phyloP scores from a whole-genome alignment of 2,888 invertebrate species.

The Orthosia gracilis region DNA sequence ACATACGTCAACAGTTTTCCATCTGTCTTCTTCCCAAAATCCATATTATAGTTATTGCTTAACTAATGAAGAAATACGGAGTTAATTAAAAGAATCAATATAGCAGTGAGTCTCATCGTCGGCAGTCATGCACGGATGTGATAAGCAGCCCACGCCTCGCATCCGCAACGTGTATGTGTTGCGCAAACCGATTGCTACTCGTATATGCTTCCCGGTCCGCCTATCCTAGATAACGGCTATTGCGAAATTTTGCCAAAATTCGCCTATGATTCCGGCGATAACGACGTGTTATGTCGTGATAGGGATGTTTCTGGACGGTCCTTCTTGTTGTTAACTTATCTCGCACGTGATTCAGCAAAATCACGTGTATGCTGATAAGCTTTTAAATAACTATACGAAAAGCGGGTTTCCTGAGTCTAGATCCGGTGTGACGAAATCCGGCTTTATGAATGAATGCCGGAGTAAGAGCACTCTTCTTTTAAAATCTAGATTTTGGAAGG shows the following conservation, averaged over 20 bases:
- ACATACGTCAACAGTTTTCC: background rate
- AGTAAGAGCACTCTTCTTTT: too few species aligned
- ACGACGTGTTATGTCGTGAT: background rate
- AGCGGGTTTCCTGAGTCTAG: background rate
- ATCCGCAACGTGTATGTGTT: conserved; percentile 66
- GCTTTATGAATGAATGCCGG: too few species aligned
- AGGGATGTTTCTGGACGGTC: background rate
- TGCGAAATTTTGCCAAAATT: conserved; percentile 88
- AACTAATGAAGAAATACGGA: conserved; percentile 25
- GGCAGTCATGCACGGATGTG: conserved; percentile 73
- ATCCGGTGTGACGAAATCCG: background rate
- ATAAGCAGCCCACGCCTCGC: conserved; percentile 70
- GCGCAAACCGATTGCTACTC: conserved; percentile 68
- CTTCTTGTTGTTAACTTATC: background rate
- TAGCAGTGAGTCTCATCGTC: conserved; percentile 59
- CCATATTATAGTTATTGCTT: background rate
- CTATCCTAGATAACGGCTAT: conserved; percentile 83
- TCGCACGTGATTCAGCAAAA: background rate
- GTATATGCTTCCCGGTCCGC: conserved; percentile 73
- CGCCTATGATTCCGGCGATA: conserved; percentile 25
- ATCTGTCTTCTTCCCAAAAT: background rate
- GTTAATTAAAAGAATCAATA: conserved; percentile 67
- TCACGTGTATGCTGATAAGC: conserved; percentile 7
- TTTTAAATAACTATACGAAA: background rate
- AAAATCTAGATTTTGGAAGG: too few species aligned